Conservation (phyloP, 2,797 vertebrate species). For the Masticophis lateralis region DNA sequence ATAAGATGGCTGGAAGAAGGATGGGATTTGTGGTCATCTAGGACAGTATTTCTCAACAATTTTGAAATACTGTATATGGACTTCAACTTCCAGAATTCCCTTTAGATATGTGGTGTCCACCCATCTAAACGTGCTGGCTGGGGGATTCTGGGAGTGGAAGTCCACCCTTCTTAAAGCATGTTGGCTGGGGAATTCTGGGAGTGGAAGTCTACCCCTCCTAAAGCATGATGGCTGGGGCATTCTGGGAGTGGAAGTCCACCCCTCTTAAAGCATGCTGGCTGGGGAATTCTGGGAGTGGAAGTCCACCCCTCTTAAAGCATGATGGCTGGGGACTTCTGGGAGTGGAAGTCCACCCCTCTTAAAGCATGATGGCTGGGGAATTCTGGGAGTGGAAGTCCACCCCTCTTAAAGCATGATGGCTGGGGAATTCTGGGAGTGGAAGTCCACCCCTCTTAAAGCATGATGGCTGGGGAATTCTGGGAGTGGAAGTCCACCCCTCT, state of each 20-base stretch:
- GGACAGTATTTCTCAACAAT: background rate
- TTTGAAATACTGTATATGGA: background rate
- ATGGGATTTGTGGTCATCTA: background rate
- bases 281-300: background rate
- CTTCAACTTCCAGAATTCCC: background rate
- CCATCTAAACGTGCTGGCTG: background rate
- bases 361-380: background rate
- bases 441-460: background rate
- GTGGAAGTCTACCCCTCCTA: background rate
- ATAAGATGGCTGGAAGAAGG: background rate
- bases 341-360: background rate
- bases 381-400: background rate
- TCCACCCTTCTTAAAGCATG: fast-evolving
- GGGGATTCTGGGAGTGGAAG: background rate
- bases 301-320: background rate
- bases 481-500: background rate
- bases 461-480: background rate
- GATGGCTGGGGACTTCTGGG: background rate
- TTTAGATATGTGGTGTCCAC: background rate
- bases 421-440: background rate
- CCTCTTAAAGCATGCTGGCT: background rate
- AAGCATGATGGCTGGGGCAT: background rate
- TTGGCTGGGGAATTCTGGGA: background rate
- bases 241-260: background rate
- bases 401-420: background rate